Evolutionary conservation across 2,797 vertebrate genomes (phyloP), one percentile per base, ranked within the genome.

Genomic region (Thalassophryne amazonica): DNA sequence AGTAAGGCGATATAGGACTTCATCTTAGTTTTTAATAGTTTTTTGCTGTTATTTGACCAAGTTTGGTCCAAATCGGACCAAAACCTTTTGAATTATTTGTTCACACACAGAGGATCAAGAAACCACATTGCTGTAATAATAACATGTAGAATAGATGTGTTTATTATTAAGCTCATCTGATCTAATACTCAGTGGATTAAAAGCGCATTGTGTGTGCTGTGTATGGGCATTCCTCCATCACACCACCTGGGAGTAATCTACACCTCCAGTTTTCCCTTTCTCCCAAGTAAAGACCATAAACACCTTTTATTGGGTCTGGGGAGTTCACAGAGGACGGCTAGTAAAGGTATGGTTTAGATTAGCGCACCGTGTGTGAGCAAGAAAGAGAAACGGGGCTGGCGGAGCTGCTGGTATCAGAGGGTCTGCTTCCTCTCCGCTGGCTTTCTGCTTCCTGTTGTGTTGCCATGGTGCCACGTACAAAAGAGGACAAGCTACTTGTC

Each of bases 391-490:
- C 34, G 56, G 37, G 27, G 59, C 64, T 41, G 49, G 53, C 49
- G 53, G 60, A 38, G 62, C 59, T 69, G 72, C 76, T 79, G 72
- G 30, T 60, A 73, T 80, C 63, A 72, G 53, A 61, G 79, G 62
- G 45, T 69, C 61, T 60, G 85, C 83, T 87, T 87, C 83, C 85
- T 86, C 80, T 86, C 83, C 55, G 21, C 60, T 57, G 60, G 75
- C 50, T 69, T 76, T 77, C 56, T 86, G 78, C 86, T 90, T 90
- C 88, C 87, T 90, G 88, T 90, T 90, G 84, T 90, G 90, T 89
- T 91, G 78, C 86, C 82, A 91, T 91, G 84, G 82, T 25, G 76
- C 77, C 65, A 60, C 68, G 71, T 60, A 79, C 86, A 88, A 82
- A 90, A 78, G 81, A 80, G 77, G 81, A 88, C 84, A 85, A 85